These are phyloP conservation scores for Phainopepla nitens DNA, from an alignment of 2,113 vertebrate genomes.

Conservation along the genomic window DNA sequence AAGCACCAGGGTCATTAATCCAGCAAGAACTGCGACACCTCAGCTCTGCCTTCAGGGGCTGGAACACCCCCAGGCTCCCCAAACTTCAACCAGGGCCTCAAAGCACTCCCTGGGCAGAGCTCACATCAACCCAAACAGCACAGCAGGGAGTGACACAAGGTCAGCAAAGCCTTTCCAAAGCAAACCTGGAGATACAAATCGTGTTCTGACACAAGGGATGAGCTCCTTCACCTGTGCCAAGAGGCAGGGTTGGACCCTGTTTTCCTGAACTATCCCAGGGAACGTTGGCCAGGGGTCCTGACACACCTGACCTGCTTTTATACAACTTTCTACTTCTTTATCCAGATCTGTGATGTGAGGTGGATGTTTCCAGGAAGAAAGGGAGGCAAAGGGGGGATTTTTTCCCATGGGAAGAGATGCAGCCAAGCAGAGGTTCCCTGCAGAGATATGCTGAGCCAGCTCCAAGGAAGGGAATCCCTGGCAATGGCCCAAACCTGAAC, in stretches of 20 bases:
- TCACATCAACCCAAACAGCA: neutral
- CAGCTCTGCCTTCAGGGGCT: neutral
- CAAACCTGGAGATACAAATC: neutral
- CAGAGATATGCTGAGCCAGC: neutral
- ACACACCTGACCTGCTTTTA: neutral
- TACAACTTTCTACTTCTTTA: neutral
- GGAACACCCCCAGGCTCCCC: neutral
- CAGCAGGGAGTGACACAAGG: neutral
- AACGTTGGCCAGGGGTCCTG: neutral
- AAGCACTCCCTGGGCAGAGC: neutral
- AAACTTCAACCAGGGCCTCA: neutral
- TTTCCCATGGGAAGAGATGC: neutral
- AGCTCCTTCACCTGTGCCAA: neutral
- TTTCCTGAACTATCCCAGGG: neutral
- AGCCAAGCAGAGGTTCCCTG: neutral
- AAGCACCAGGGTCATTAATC: neutral
- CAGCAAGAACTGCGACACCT: neutral
- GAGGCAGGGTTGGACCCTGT: neutral
- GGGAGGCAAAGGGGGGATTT: neutral
- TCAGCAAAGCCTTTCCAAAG: neutral
- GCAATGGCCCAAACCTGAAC: neutral
- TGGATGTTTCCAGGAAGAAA: neutral
- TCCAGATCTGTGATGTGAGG: neutral
- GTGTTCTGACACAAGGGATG: rapidly evolving
- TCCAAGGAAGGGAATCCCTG: neutral